Percentiles rank a stretch among this genome's conserved stretches.
phyloP scores from a whole-genome alignment of 2,888 invertebrate species.

The Lycocerus yunnanus region DNA sequence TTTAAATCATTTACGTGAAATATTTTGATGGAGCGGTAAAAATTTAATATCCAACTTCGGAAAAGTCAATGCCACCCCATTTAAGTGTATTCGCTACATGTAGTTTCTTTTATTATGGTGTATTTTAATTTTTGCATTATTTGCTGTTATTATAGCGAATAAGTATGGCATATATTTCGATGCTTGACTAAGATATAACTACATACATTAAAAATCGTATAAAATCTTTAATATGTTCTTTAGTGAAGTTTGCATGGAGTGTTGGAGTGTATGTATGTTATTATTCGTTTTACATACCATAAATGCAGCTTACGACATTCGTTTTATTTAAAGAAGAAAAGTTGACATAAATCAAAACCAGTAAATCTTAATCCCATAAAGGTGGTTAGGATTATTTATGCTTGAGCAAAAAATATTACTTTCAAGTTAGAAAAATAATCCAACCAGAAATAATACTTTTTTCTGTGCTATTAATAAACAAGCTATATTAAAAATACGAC shows the following conservation, averaged over 20 bases:
- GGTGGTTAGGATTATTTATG: neutral
- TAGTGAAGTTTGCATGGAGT: neutral
- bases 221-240: neutral
- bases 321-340: neutral
- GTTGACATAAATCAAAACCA: neutral
- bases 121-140: too few relatives aligned
- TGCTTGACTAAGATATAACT: neutral
- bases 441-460: neutral
- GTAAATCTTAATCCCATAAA: neutral
- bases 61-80: too few relatives aligned
- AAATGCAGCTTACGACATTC: neutral
- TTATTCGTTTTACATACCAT: neutral
- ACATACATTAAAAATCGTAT: neutral
- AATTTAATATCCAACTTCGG: too few relatives aligned
- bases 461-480: neutral
- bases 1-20: too few relatives aligned
- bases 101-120: too few relatives aligned
- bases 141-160: neutral
- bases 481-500: neutral
- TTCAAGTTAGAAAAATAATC: neutral
- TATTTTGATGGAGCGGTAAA: too few relatives aligned
- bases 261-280: neutral
- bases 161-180: neutral
- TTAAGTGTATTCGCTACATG: too few relatives aligned
- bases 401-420: neutral